Evolutionary conservation across 2,113 vertebrate species (phyloP), one percentile per base, ranked within the genome.

Genomic region (Zootoca vivipara): DNA sequence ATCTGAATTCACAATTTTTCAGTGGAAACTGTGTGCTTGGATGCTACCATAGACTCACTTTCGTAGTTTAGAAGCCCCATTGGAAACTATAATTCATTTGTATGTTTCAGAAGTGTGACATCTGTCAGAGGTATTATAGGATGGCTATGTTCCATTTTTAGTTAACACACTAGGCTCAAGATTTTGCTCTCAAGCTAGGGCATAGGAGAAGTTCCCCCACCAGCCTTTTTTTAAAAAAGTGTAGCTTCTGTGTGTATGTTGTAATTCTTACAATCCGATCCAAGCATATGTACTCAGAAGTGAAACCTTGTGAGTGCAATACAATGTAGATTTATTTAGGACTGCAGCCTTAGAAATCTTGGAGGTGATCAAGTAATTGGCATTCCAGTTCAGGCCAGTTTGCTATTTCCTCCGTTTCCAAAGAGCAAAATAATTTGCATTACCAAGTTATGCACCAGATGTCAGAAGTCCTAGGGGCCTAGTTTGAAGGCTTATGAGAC

Each of bases 91-190:
- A 82, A 40, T 38, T 82, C 33, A 82, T 28, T 2, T 52, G 42
- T 4, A 3, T 30, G 2, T 81, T 0, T 1, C 2, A 4, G 67
- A n/a, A n/a, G 67, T 28, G 8, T 30, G 67, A 69, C 13, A 69
- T 30, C 67, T 69, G 2, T 28, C 26, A 69, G 67, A 69, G 67
- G 30, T 69, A 69, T 12, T 69, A 7, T 30, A 16, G 35, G n/a
- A 35, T 35, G 33, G 72, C 4, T 16, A 6, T 73, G 15, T 38
- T 73, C 7, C 16, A 35, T 38, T 35, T 74, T 35, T 62, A 15
- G 18, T 38, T 33, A 20, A 73, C 15, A 16, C 2, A 35, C 72
- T 35, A 35, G 18, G 42, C 28, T 30, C 13, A 30, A 78, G 42
- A 52, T 15, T 46, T 78, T 52, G 73, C 20, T 75, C 26, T 16